Evolutionary conservation across 2,888 invertebrate species (phyloP), one percentile per base, ranked within the genome.

Genomic region (Epistrophe grossulariae): DNA sequence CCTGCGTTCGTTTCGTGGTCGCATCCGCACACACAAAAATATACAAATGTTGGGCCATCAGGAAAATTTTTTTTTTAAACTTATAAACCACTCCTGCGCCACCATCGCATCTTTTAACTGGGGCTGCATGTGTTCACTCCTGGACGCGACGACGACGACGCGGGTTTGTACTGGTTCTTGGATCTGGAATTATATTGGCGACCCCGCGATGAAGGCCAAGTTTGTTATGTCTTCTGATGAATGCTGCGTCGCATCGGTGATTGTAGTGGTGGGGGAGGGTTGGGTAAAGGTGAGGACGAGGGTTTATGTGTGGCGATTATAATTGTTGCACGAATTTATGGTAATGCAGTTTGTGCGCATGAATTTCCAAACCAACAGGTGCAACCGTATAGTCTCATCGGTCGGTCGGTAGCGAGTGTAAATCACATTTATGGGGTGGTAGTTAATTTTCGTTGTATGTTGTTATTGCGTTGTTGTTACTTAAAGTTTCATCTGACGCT

Each of bases 311-410:
- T 74, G 62, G 70, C 78, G 73, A 72, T 78, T 55, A 70, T 82
- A 85, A 82, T 82, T 85, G 85, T 79, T 82, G 79, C 68, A 72
- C 83, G 83, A 87, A 79, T 87, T 87, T 87, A 87, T 87, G 76
- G 76, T 79, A 76, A 87, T 79, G 83, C 66, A 31, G 83, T 83
- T 24, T 68, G 72, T 45, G 87, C 71, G 52, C 82, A 59, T 79
- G 71, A 50, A 59, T 71, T 72, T 48, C 15, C 19, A 43, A 43
- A 55, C 45, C 64, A 83, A 82, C 85, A 87, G 83, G 83, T 83
- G 87, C 79, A 87, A 76, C 52, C 35, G 17, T 38, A 40, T 40
- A 1, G 40, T 68, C 24, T 24, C 24, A 3, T 24, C 3, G 24
- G 24, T 24, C 24, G n/a, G 55, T 40, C 70, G 55, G 79, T 71